Evolutionary conservation across 2,888 invertebrate genomes (phyloP).

Genomic region (Onthophagus sagittarius): DNA sequence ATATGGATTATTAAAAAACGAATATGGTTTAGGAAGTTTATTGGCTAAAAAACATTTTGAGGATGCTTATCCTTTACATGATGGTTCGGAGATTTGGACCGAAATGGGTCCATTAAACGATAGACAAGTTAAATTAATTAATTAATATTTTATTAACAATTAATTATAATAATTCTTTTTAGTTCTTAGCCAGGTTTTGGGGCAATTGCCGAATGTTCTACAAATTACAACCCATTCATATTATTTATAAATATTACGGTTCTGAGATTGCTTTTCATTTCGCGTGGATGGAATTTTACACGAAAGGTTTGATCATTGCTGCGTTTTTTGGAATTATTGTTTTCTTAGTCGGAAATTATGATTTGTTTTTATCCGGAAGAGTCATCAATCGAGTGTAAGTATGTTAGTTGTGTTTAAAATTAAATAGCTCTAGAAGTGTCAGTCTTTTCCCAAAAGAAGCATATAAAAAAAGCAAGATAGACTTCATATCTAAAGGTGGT

Average conservation of each 20-base stretch:
- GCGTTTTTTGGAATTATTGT: conserved; percentile 48
- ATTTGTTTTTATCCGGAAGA: conserved; percentile 13
- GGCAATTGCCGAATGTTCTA: conserved; percentile 52
- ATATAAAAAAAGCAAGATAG: too few relatives aligned
- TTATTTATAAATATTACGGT: conserved; percentile 56
- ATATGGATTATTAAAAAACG: conserved; percentile 34
- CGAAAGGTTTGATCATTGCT: conserved; percentile 49
- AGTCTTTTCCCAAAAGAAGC: too few relatives aligned
- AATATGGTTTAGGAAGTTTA: conserved; percentile 39
- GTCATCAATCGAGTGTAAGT: conserved; percentile 23
- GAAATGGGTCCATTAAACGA: conserved; percentile 39
- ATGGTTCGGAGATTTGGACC: conserved; percentile 39
- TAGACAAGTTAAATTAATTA: conserved; percentile 45
- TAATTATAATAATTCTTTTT: not conserved
- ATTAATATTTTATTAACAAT: too few relatives aligned
- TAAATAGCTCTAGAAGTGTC: too few relatives aligned
- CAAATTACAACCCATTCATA: conserved; percentile 58
- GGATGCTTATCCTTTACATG: conserved; percentile 44
- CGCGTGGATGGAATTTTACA: conserved; percentile 55
- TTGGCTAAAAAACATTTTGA: conserved; percentile 33
- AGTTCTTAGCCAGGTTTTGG: conserved; percentile 56
- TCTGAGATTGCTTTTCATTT: conserved; percentile 55
- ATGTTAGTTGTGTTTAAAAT: too few relatives aligned
- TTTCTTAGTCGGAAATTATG: conserved; percentile 46
- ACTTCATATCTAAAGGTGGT: too few relatives aligned